Conservation (phyloP, 2,113 vertebrate species). For the Callocephalon fimbriatum region DNA sequence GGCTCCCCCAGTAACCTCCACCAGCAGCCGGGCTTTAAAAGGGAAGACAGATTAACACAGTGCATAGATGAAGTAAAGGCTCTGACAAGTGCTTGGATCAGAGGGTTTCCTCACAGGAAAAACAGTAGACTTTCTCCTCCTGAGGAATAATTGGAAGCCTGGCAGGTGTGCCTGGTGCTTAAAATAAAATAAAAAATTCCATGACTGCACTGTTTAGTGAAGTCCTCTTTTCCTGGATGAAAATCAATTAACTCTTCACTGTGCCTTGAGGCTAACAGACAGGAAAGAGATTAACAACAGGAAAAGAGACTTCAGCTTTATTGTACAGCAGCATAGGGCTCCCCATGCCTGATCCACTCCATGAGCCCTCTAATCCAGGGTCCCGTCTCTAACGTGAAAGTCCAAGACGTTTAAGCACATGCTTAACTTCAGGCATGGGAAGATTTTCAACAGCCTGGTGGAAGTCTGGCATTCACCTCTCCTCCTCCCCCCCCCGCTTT, state of each 20-base stretch:
- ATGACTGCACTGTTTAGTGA: slow-evolving; percentile 55
- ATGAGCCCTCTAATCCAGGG: slow-evolving; percentile 27
- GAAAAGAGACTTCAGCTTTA: slow-evolving; percentile 68
- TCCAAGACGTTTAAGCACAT: slow-evolving; percentile 26
- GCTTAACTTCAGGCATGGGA: slow-evolving; percentile 52
- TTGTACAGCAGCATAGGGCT: slow-evolving; percentile 43
- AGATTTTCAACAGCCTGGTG: slow-evolving; percentile 39
- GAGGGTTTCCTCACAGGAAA: slow-evolving; percentile 71
- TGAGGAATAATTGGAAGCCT: slow-evolving; percentile 69
- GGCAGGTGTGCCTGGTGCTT: slow-evolving; percentile 70
- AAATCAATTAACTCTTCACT: slow-evolving; percentile 75
- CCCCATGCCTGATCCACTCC: slow-evolving; percentile 45
- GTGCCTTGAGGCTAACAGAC: slow-evolving; percentile 69
- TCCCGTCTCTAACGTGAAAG: neutral
- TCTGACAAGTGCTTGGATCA: slow-evolving; percentile 60
- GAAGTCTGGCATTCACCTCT: slow-evolving; percentile 13
- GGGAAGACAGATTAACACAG: slow-evolving; percentile 36
- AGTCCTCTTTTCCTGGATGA: slow-evolving; percentile 70
- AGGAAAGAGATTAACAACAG: slow-evolving; percentile 72
- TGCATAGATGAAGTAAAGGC: slow-evolving; percentile 19
- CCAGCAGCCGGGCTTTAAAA: slow-evolving; percentile 15
- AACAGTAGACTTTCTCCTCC: slow-evolving; percentile 69
- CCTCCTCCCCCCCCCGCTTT: neutral
- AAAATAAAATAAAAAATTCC: slow-evolving; percentile 72
- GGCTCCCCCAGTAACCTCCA: neutral